Evolutionary conservation across 64 coral and sea anemone species (phyloP), one percentile per base, ranked within the genome.

Genomic region (Pocillopora verrucosa): DNA sequence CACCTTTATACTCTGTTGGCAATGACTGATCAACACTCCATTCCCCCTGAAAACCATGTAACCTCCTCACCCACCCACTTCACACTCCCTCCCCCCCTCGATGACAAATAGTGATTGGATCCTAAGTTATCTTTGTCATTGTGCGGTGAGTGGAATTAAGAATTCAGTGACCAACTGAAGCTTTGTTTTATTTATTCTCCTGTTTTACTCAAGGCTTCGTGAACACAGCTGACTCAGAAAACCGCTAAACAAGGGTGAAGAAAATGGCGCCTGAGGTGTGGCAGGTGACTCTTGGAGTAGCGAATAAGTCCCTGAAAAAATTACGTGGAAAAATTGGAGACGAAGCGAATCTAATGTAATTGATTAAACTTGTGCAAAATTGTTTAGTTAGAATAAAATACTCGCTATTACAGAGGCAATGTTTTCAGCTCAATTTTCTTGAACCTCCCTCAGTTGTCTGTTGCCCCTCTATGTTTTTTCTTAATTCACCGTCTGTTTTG

Each of bases 161-260:
- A 45, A n/a, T 16, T 74, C 24, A 11, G 10, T 57, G 61, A 19
- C 34, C 6, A 13, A 77, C 59, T 78, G 9, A 12, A 0, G 11
- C 41, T 2, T 91, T 65, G 19, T n/a, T 73, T 73, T 20, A 24
- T 58, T 24, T 51, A 30, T 30, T 30, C 30, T 87, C 41, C 0
- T 36, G 41, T 45, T 0, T 1, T 51, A 15, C 87, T 35, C 20
- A 24, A 92, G 90, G 36, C 63, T 92, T 24, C 90, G 90, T 16
- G 90, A 92, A 80, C 90, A 92, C 77, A 82, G 82, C 65, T 74
- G 90, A 59, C 76, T 92, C 38, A 70, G 90, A 26, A 87, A 87
- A 59, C 83, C 84, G 15, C 19, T 92, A 22, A 22, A 62, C 1
- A 73, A 92, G 56, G 16, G 51, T 72, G 38, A 45, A 85, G 11